Evolutionary conservation across 2,797 vertebrate species (phyloP).

Genomic region (Melanogrammus aeglefinus): DNA sequence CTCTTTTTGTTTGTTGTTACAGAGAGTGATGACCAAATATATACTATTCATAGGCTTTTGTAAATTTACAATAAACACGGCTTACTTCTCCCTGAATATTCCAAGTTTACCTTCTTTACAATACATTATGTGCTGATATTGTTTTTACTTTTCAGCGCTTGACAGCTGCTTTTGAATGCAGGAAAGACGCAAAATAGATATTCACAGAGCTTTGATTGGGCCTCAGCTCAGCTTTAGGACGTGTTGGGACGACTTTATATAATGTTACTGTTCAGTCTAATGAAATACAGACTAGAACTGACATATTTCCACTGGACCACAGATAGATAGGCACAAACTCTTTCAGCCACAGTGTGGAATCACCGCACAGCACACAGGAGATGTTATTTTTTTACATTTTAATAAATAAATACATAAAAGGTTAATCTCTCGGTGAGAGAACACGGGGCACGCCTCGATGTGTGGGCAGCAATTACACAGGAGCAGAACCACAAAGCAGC

Average conservation of each 20-base stretch:
- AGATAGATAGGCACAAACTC: neutral
- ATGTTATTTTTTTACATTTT: conserved; percentile 66
- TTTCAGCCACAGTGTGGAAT: conserved; percentile 20
- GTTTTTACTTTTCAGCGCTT: neutral
- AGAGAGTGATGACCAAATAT: neutral
- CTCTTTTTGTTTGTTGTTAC: neutral
- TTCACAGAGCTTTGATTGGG: neutral
- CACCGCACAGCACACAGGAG: conserved; percentile 28
- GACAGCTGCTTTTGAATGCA: neutral
- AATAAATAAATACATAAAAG: conserved; percentile 83
- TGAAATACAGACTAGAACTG: neutral
- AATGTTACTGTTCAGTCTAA: neutral
- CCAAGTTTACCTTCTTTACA: neutral
- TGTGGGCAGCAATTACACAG: conserved; percentile 36
- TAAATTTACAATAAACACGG: neutral
- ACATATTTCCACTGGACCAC: neutral
- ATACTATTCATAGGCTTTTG: neutral
- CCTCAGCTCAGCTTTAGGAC: too few species aligned
- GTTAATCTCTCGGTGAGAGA: conserved; percentile 55
- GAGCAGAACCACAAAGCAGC: neutral
- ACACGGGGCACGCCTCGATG: conserved; percentile 37
- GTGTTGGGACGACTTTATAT: neutral
- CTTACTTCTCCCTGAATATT: neutral
- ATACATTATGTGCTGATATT: neutral
- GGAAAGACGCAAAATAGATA: neutral